A percentile compares a stretch with the other conserved stretches of the same genome.
These are phyloP conservation scores for Lydus trimaculatus DNA, from an alignment of 2,888 invertebrate species.

Conservation along the genomic window DNA sequence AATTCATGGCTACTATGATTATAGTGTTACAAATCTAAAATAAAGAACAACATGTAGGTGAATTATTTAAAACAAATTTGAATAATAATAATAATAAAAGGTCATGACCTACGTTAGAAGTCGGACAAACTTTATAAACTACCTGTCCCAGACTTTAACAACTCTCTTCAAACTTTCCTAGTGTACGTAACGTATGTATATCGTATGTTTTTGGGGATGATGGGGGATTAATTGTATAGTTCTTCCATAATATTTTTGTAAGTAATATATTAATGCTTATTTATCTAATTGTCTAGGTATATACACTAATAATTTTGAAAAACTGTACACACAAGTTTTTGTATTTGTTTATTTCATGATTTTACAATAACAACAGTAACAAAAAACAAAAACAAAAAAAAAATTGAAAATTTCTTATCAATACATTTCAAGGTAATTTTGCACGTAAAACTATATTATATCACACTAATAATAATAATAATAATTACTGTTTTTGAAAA, in stretches of 20 bases:
- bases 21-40: constrained; percentile 11
- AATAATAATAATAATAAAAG: constrained; percentile 20
- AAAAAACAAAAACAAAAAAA: too few species aligned
- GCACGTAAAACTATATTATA: background rate
- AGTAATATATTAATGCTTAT: too few species aligned
- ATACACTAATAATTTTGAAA: too few species aligned
- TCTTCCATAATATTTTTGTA: too few species aligned
- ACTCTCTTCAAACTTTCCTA: constrained; percentile 28
- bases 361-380: background rate
- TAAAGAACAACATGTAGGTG: too few species aligned
- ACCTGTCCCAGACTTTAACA: constrained; percentile 34
- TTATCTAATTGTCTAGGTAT: too few species aligned
- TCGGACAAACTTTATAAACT: constrained; percentile 35
- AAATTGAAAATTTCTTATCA: background rate
- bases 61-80: constrained; percentile 4
- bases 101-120: constrained; percentile 29
- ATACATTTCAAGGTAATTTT: background rate
- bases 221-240: too few species aligned
- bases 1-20: too few species aligned
- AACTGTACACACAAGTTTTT: too few species aligned
- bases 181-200: constrained; percentile 20
- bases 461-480: too few species aligned
- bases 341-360: background rate
- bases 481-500: too few species aligned
- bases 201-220: background rate